phyloP scores from a whole-genome alignment of 2,797 vertebrate species.

The Anniella stebbinsi region DNA sequence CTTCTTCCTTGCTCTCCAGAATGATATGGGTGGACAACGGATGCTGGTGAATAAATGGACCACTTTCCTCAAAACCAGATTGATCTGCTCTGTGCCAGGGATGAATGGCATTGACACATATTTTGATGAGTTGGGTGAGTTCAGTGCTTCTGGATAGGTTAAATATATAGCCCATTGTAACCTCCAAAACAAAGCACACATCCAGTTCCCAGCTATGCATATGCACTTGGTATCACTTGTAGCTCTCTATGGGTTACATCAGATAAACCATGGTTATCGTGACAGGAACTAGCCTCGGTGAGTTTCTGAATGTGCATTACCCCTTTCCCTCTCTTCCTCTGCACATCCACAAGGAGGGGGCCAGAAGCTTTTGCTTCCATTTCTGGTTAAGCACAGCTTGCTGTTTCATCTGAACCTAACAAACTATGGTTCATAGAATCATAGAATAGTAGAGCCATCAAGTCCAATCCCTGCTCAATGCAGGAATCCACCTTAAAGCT shows the following conservation, averaged over 20 bases:
- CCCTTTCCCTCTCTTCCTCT: neutral
- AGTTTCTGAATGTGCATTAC: neutral
- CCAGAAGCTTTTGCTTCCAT: neutral
- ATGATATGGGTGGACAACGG: slow-evolving; percentile 94
- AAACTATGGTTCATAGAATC: neutral
- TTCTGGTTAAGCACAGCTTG: neutral
- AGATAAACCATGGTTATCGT: neutral
- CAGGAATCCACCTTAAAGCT: too few relatives aligned
- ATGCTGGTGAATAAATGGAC: slow-evolving; percentile 97
- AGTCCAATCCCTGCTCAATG: too few relatives aligned
- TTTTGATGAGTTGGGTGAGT: slow-evolving; percentile 94
- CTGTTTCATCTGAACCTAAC: neutral
- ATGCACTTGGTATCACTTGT: neutral
- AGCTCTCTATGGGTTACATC: neutral
- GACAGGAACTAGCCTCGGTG: too few relatives aligned
- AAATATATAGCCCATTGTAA: neutral
- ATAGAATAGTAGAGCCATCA: too few relatives aligned
- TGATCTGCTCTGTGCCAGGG: slow-evolving; percentile 94
- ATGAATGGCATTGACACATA: slow-evolving; percentile 93
- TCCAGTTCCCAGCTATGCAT: neutral
- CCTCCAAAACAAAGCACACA: neutral
- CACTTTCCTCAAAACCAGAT: slow-evolving; percentile 93
- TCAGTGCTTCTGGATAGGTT: neutral
- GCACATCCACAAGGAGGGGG: neutral
- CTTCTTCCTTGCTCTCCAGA: slow-evolving; percentile 79